Conservation (phyloP, 2,113 vertebrate genomes). For the Bungarus multicinctus region DNA sequence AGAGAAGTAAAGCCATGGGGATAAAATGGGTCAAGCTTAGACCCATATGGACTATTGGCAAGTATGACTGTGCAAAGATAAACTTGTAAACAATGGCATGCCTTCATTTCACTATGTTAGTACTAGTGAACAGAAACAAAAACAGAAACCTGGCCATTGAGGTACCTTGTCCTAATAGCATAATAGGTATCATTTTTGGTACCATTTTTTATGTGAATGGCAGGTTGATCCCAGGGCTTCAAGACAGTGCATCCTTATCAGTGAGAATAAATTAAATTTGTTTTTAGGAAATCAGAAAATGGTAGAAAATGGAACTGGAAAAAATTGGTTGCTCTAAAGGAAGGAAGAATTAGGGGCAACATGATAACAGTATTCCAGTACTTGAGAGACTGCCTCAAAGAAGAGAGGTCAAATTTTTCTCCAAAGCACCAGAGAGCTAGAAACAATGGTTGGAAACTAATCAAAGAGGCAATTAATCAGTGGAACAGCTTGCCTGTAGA, state of each 20-base stretch:
- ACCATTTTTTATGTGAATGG: neutral
- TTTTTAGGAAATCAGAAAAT: neutral
- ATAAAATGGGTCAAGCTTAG: neutral
- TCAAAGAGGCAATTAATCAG: no score
- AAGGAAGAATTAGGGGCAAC: no score
- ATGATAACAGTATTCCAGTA: no score
- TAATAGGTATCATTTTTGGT: neutral
- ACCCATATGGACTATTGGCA: neutral
- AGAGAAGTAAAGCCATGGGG: neutral
- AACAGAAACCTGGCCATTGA: neutral
- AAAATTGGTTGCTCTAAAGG: neutral
- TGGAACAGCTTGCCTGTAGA: no score
- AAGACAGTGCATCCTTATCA: neutral
- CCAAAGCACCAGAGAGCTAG: no score
- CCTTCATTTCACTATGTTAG: neutral
- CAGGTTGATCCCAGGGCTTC: neutral
- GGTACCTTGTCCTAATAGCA: neutral
- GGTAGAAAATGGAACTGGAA: neutral
- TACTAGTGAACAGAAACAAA: neutral
- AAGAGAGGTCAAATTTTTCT: no score
- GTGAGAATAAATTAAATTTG: neutral
- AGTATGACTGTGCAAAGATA: neutral
- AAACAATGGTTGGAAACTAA: no score
- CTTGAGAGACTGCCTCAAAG: no score
- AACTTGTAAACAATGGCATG: neutral